These are phyloP conservation scores for Engystomops pustulosus DNA, from an alignment of 2,113 vertebrate genomes.

Conservation along the genomic window DNA sequence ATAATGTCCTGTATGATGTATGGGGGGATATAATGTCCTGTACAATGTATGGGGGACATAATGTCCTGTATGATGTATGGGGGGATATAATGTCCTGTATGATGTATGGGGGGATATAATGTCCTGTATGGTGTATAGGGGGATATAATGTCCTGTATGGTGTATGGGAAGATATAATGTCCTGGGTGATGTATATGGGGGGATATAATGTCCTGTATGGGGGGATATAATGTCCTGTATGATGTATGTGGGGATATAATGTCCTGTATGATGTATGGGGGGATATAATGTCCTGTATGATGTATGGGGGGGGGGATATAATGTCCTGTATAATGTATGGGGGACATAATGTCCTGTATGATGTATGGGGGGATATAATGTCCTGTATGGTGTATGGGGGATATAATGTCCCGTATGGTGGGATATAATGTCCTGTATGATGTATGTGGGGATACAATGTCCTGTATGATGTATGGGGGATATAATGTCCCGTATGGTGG, in stretches of 20 bases:
- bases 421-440: not conserved
- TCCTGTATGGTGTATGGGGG: no score
- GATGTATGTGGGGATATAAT: not conserved
- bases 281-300: not conserved
- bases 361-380: no score
- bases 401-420: not conserved
- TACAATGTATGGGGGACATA: not conserved
- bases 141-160: not conserved
- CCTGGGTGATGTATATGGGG: no score
- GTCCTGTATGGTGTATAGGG: not conserved
- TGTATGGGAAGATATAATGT: no score
- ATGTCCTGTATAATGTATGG: not conserved
- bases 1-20: not conserved
- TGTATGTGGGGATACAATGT: not conserved
- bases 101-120: not conserved
- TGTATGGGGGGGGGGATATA: not conserved
- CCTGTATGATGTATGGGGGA: not conserved
- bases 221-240: not conserved
- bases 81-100: no score
- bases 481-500: not conserved
- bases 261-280: not conserved
- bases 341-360: not conserved
- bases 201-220: not conserved
- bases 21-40: no score
- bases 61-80: not conserved